Evolutionary conservation across 1,140 invertebrate genomes (phyloP).

Genomic region (Aphaenogaster ashmeadi): DNA sequence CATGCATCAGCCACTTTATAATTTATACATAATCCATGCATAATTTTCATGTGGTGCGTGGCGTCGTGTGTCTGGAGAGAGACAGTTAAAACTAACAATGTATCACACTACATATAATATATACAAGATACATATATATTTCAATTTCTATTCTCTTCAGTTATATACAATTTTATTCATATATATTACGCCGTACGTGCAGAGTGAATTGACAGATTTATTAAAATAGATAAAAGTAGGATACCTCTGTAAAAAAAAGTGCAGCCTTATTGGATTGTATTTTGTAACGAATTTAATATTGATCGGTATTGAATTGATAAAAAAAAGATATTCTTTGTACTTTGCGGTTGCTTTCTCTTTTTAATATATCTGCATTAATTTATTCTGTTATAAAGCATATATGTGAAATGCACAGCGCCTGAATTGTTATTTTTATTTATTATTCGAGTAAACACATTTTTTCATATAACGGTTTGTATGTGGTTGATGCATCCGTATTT

Average conservation of each 20-base stretch:
- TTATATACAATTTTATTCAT: constrained; percentile 65
- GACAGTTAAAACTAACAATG: constrained; percentile 59
- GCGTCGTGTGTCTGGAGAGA: constrained; percentile 5
- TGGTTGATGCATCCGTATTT: constrained; percentile 73
- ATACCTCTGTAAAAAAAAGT: constrained; percentile 50
- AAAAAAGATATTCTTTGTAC: constrained; percentile 68
- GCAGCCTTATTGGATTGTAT: neutral
- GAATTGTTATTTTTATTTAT: constrained; percentile 25
- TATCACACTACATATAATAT: constrained; percentile 69
- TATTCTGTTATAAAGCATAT: constrained; percentile 54
- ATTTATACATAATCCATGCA: constrained; percentile 33
- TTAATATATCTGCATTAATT: constrained; percentile 70
- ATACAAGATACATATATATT: constrained; percentile 60
- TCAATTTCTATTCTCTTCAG: constrained; percentile 27
- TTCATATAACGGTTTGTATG: constrained; percentile 52
- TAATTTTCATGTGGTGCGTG: constrained; percentile 1
- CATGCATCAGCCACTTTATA: constrained; percentile 74
- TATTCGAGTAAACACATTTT: constrained; percentile 47
- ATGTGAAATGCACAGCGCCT: constrained; percentile 45
- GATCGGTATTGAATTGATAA: constrained; percentile 52
- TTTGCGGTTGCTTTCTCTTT: constrained; percentile 46
- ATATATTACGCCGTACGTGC: constrained; percentile 12
- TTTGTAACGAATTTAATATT: constrained; percentile 56
- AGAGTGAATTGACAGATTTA: constrained; percentile 66
- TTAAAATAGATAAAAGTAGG: constrained; percentile 64